Percentiles rank a stretch among this genome's conserved stretches.
Conservation (phyloP, 1,140 invertebrate genomes). For the Diorhabda elongata region DNA sequence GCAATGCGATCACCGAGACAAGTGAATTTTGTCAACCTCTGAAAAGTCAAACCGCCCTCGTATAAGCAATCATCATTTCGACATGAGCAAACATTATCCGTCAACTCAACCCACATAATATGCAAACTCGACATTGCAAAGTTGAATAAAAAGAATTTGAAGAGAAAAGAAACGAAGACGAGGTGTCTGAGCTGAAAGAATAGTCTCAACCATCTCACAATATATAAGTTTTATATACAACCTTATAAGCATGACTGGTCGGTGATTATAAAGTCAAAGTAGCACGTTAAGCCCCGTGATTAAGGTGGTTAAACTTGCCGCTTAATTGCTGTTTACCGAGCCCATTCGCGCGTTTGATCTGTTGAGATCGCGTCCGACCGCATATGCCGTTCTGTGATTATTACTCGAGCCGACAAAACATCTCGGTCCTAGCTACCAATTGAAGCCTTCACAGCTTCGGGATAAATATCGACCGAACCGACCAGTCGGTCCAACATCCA, state of each 20-base stretch:
- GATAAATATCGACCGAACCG: conserved; percentile 20
- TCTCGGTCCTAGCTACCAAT: conserved; percentile 38
- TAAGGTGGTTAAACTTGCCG: conserved; percentile 45
- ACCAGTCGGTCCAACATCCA: conserved; percentile 8
- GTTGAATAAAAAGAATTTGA: background rate
- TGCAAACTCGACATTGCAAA: background rate
- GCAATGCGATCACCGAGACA: no score
- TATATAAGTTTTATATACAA: conserved; percentile 20
- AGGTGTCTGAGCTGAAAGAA: conserved; percentile 11
- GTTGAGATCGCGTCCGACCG: conserved; percentile 41
- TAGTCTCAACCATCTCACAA: conserved; percentile 10
- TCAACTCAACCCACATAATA: background rate
- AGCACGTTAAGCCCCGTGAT: conserved; percentile 44
- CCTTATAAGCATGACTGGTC: conserved; percentile 35
- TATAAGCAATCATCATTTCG: conserved; percentile 9
- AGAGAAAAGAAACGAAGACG: conserved; percentile 8
- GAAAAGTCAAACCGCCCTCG: no score
- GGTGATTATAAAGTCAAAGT: conserved; percentile 44
- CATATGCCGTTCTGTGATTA: conserved; percentile 45
- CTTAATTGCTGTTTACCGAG: conserved; percentile 48
- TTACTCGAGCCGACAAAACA: conserved; percentile 41
- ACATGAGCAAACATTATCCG: conserved; percentile 38
- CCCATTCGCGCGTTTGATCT: conserved; percentile 48
- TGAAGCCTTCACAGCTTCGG: conserved; percentile 25
- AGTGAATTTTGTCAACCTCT: no score